These are phyloP conservation scores for Halichondria panicea DNA, from an alignment of 37 sponge, comb jelly and placozoan species.

Conservation along the genomic window DNA sequence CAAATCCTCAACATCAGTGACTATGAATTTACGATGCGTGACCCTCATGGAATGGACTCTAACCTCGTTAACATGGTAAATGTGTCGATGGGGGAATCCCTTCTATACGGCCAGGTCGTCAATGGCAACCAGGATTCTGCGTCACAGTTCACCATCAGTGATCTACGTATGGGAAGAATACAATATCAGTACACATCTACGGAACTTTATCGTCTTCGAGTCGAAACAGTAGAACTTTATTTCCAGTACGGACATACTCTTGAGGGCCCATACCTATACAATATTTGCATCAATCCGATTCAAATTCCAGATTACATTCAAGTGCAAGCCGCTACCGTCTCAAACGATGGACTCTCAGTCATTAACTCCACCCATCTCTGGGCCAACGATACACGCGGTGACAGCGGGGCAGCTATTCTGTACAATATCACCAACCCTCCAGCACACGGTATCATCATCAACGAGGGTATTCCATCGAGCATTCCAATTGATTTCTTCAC, in stretches of 20 bases:
- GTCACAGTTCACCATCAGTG: too few species aligned
- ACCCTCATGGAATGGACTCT: constrained; percentile 9
- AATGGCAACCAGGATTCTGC: too few species aligned
- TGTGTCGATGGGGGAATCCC: background rate
- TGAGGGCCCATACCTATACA: background rate
- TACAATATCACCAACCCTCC: constrained; percentile 31
- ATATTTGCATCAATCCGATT: constrained; percentile 50
- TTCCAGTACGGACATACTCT: constrained; percentile 42
- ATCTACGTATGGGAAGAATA: too few species aligned
- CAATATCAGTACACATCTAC: too few species aligned
- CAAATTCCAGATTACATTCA: constrained; percentile 22
- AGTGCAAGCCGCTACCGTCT: background rate
- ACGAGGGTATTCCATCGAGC: background rate
- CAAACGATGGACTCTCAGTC: background rate
- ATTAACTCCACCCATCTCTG: constrained; percentile 8
- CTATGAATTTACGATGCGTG: background rate
- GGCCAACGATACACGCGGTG: constrained; percentile 24
- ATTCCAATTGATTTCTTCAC: constrained; percentile 48
- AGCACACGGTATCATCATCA: constrained; percentile 18
- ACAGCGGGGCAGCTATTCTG: background rate
- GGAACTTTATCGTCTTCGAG: too few species aligned
- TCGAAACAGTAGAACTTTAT: constrained; percentile 13
- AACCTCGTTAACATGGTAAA: background rate
- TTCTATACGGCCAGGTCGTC: constrained; percentile 10
- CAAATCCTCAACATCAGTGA: background rate